A percentile compares a stretch with the other conserved stretches of the same genome.
phyloP scores from a whole-genome alignment of 2,113 vertebrate species.

The Holacanthus passer region DNA sequence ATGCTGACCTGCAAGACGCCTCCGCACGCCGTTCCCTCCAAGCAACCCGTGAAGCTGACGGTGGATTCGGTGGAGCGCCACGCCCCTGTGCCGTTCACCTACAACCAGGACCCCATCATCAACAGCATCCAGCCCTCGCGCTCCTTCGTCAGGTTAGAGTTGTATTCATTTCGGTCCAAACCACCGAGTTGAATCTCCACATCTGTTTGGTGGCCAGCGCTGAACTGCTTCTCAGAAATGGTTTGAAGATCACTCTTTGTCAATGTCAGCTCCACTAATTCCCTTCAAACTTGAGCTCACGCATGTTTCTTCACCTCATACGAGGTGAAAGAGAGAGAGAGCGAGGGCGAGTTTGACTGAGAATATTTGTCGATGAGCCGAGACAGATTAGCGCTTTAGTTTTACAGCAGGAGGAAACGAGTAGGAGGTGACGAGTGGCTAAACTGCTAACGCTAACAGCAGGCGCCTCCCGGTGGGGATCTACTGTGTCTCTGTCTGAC shows the following conservation, averaged over 20 bases:
- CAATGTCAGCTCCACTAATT: constrained; percentile 2
- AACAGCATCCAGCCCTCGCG: constrained; percentile 91
- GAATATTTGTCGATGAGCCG: background rate
- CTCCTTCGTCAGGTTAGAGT: constrained; percentile 93
- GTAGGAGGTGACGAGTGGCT: constrained; percentile 68
- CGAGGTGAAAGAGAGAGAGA: background rate
- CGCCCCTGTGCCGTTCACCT: constrained; percentile 85
- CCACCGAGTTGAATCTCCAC: too few relatives aligned
- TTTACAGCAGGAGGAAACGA: constrained; percentile 60
- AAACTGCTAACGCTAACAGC: constrained; percentile 72
- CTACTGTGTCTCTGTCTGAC: constrained; percentile 49
- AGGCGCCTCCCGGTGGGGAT: constrained; percentile 65
- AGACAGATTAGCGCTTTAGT: constrained; percentile 48
- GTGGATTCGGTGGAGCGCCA: constrained; percentile 87
- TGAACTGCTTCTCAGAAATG: background rate
- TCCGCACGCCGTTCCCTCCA: constrained; percentile 80
- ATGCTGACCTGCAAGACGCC: constrained; percentile 92
- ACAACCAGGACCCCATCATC: constrained; percentile 92
- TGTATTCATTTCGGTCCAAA: background rate
- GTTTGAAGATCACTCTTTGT: constrained; percentile 5
- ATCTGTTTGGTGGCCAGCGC: background rate
- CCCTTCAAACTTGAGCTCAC: background rate
- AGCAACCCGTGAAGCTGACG: constrained; percentile 86
- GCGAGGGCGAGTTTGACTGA: background rate
- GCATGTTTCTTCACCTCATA: background rate